These are phyloP conservation scores for Stenchaetothrips biformis DNA, from an alignment of 2,888 invertebrate species.

Conservation along the genomic window DNA sequence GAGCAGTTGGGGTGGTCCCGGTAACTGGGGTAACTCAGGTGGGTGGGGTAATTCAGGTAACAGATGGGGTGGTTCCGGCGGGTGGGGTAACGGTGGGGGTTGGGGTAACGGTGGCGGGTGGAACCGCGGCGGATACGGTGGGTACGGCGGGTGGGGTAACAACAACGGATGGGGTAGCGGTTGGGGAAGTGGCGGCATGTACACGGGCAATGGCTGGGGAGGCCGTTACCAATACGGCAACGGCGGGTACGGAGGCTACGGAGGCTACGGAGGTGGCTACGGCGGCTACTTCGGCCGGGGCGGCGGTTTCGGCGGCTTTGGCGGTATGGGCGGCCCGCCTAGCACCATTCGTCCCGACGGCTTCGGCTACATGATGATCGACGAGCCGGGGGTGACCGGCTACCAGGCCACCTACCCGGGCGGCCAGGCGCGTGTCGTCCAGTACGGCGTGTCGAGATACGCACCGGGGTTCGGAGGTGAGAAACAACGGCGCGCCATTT, in stretches of 20 bases:
- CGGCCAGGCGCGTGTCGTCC: not conserved
- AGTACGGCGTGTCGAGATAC: constrained; percentile 9
- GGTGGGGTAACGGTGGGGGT: not conserved
- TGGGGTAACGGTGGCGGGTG: not conserved
- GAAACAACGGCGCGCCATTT: not conserved
- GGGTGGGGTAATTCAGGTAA: not conserved
- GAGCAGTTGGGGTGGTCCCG: not conserved
- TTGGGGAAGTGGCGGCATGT: not conserved
- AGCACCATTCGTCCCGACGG: constrained; percentile 14
- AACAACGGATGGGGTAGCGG: not conserved
- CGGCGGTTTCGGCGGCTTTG: not conserved
- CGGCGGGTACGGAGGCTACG: not conserved
- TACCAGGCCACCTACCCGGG: not conserved
- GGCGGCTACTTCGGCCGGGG: not conserved
- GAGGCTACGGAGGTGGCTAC: not conserved
- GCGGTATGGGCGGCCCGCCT: not conserved
- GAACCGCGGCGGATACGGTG: not conserved
- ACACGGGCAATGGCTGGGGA: not conserved
- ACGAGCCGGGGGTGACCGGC: not conserved
- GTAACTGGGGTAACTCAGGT: not conserved
- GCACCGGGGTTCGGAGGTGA: not conserved
- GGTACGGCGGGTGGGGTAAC: not conserved
- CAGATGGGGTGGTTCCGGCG: not conserved
- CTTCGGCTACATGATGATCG: constrained; percentile 20
- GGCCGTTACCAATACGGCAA: not conserved